Evolutionary conservation across 2,888 invertebrate species (phyloP), one percentile per base, ranked within the genome.

Genomic region (Campoletis raptor): DNA sequence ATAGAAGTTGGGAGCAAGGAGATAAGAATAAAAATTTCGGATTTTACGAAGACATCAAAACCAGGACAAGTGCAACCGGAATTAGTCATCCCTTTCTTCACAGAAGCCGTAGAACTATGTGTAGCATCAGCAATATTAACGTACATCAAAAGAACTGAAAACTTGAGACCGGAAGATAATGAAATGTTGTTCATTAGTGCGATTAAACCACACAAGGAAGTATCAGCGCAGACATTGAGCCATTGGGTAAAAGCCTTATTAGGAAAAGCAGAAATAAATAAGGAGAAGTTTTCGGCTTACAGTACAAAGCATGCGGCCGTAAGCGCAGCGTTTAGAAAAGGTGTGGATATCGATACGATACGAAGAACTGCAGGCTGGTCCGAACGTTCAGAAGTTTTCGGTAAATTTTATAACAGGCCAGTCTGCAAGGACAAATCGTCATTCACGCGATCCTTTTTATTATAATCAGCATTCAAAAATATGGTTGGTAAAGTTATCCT

Each of bases 221-320:
- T 86, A 64, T 72, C 86, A 70, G 70, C 87, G 6, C 88, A 89
- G 67, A 88, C 89, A 12, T 83, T 89, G n/a, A 81, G 87, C n/a
- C 88, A 88, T 66, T 89, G 88, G 87, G 80, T 89, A 52, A 88
- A 90, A 81, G 57, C 85, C 0, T 37, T 88, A 2, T 69, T 88
- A 9, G 37, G 10, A 12, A 85, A 89, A 76, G 85, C 81, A 21
- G 89, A 87, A 21, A 80, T 89, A n/a, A 83, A 89, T 79, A 89
- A 78, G n/a, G 74, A 83, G n/a, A 64, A 67, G 42, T 89, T 87
- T 36, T 78, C 81, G 54, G 88, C 87, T 8, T 87, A 88, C 24
- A 87, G 79, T 45, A 78, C 88, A 42, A 61, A 81, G 40, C 88
- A 90, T 70, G 87, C 88, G 21, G 77, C 86, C 30, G 79, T 86